Evolutionary conservation across 92 coral and sea anemone genomes (phyloP).

Genomic region (Porites cylindrica): DNA sequence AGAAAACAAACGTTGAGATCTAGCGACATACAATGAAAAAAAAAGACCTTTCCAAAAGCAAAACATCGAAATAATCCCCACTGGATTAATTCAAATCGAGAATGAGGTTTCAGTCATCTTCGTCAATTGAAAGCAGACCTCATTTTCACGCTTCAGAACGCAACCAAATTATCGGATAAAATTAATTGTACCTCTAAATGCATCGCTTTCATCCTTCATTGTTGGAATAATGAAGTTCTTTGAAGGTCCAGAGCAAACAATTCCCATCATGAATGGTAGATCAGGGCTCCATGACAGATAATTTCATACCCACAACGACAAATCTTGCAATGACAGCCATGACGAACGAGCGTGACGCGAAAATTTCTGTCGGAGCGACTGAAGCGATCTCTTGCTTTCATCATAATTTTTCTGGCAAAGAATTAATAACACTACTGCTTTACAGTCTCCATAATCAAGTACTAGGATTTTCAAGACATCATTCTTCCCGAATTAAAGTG

Average conservation of each 20-base stretch:
- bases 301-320: background rate
- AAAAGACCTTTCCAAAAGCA: background rate
- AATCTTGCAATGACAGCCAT: conserved; percentile 13
- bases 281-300: conserved; percentile 12
- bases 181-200: conserved; percentile 41
- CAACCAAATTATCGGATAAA: conserved; percentile 44
- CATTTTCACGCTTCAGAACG: conserved; percentile 35
- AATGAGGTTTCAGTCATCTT: background rate
- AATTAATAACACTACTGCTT: background rate
- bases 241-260: conserved; percentile 36
- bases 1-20: background rate
- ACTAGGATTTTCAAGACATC: background rate
- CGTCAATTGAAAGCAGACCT: background rate
- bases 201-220: conserved; percentile 16
- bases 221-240: conserved; percentile 19
- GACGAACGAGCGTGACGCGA: background rate
- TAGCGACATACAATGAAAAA: background rate
- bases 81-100: background rate
- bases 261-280: conserved; percentile 37
- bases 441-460: background rate
- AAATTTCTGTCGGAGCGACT: background rate
- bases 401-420: background rate
- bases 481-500: background rate
- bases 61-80: background rate
- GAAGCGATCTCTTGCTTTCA: background rate